These are phyloP conservation scores for Acleris cristana DNA, from an alignment of 2,888 invertebrate genomes.

Conservation along the genomic window DNA sequence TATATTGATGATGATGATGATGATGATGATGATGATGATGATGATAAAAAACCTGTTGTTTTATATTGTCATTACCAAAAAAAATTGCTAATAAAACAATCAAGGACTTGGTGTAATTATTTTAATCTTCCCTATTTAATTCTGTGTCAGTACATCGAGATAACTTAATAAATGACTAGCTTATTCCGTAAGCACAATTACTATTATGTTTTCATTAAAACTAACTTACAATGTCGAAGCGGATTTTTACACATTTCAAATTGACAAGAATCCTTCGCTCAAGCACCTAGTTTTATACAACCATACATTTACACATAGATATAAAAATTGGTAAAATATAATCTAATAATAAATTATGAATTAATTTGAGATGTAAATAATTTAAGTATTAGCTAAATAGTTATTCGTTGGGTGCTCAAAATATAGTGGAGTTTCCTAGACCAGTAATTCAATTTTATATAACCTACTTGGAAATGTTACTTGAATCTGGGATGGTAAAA, in stretches of 20 bases:
- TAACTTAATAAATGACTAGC: conserved; percentile 70
- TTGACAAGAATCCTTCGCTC: conserved; percentile 77
- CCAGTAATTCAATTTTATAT: no score
- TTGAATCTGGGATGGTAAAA: no score
- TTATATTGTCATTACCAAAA: no score
- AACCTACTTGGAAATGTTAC: no score
- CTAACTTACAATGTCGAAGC: conserved; percentile 60
- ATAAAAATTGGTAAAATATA: conserved; percentile 15
- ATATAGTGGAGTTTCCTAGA: no score
- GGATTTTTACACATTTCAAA: conserved; percentile 72
- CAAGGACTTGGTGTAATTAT: conserved; percentile 51
- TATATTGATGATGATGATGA: no score
- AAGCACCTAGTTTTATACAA: conserved; percentile 82
- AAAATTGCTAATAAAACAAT: conserved; percentile 35
- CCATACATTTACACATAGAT: conserved; percentile 61
- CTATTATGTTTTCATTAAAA: conserved; percentile 54
- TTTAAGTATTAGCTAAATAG: no score
- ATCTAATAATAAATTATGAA: neutral
- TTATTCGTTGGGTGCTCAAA: no score
- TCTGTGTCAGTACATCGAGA: conserved; percentile 79
- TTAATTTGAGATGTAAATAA: no score
- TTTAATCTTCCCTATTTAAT: conserved; percentile 69
- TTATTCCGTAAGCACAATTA: conserved; percentile 72
- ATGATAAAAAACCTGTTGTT: no score
- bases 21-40: no score